Evolutionary conservation across 2,113 vertebrate species (phyloP).

Genomic region (Leptobrachium leishanense): DNA sequence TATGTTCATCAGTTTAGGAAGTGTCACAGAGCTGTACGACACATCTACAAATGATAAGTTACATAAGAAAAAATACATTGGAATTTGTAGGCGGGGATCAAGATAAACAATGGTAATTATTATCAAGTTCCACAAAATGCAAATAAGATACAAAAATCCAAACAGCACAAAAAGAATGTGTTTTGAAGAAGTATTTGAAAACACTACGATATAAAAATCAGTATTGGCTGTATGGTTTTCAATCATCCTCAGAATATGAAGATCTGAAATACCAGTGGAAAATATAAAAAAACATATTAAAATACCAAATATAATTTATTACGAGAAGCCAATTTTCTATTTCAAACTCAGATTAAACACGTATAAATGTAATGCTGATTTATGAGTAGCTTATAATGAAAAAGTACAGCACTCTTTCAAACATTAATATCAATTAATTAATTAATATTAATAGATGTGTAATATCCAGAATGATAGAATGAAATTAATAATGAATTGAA

Average conservation of each 20-base stretch:
- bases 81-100: not conserved
- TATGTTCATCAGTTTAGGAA: slow-evolving; percentile 32
- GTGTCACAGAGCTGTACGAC: slow-evolving; percentile 8
- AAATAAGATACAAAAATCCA: slow-evolving; percentile 8
- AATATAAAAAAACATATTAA: too few species aligned
- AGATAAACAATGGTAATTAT: slow-evolving; percentile 1
- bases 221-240: not conserved
- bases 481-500: too few species aligned
- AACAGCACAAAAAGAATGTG: not conserved
- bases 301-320: too few species aligned
- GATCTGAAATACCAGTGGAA: too few species aligned
- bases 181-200: not conserved
- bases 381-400: too few species aligned
- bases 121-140: slow-evolving; percentile 16
- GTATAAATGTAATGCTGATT: too few species aligned
- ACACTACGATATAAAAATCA: slow-evolving; percentile 15
- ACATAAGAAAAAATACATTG: slow-evolving; percentile 35
- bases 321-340: too few species aligned
- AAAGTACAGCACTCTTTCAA: too few species aligned
- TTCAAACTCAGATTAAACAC: too few species aligned
- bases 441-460: too few species aligned
- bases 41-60: slow-evolving; percentile 30
- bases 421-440: too few species aligned
- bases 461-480: too few species aligned
- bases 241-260: not conserved